Evolutionary conservation across 2,888 invertebrate species (phyloP).

Genomic region (Diploptera punctata): DNA sequence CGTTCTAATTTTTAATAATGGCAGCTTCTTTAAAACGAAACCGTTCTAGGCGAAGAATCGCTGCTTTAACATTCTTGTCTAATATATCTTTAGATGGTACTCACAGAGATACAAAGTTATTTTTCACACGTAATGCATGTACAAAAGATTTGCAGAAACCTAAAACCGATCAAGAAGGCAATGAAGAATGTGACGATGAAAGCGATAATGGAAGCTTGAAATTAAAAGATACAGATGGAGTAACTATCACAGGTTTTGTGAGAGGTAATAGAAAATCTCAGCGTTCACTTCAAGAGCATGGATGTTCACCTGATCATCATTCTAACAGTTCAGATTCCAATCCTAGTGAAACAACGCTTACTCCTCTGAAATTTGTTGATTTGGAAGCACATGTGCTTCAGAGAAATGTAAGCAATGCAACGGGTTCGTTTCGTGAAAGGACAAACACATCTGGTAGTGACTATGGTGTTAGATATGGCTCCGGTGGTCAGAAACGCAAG

Average conservation of each 20-base stretch:
- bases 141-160: constrained; percentile 34
- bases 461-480: constrained; percentile 56
- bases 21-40: constrained; percentile 51
- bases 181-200: constrained; percentile 51
- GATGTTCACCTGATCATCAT: constrained; percentile 57
- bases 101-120: constrained; percentile 73
- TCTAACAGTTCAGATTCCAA: constrained; percentile 75
- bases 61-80: constrained; percentile 92
- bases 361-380: constrained; percentile 64
- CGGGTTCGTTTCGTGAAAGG: constrained; percentile 63
- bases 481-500: constrained; percentile 54
- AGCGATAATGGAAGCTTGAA: constrained; percentile 51
- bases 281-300: constrained; percentile 27
- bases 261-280: constrained; percentile 26
- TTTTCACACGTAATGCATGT: constrained; percentile 50
- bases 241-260: background rate
- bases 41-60: constrained; percentile 83
- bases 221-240: background rate
- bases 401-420: constrained; percentile 50
- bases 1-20: constrained; percentile 18
- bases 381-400: constrained; percentile 32
- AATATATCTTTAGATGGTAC: constrained; percentile 95
- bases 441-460: constrained; percentile 63
- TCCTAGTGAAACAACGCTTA: constrained; percentile 64
- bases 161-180: constrained; percentile 45